These are phyloP conservation scores for Poecilobothrus nobilitatus DNA, from an alignment of 2,888 invertebrate genomes.

Conservation along the genomic window DNA sequence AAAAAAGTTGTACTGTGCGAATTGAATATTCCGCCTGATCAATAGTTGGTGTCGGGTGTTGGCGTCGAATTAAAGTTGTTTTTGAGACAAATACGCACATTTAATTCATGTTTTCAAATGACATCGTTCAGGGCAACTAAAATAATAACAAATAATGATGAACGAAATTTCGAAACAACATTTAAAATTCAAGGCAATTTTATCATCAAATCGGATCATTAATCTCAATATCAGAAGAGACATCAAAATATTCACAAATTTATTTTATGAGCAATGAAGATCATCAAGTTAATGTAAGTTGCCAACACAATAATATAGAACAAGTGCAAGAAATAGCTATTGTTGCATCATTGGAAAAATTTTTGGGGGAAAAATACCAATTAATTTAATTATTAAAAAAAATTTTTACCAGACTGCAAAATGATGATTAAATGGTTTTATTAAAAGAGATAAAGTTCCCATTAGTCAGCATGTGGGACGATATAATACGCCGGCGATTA, in stretches of 20 bases:
- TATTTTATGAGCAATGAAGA: conserved; percentile 21
- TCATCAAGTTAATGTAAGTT: conserved; percentile 19
- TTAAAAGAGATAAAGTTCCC: neutral
- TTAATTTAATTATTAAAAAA: conserved; percentile 21
- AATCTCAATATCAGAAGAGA: conserved; percentile 13
- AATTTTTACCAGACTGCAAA: conserved; percentile 20
- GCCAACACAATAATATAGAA: conserved; percentile 16
- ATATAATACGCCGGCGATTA: no score
- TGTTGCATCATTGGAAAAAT: conserved; percentile 18
- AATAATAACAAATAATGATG: conserved; percentile 21
- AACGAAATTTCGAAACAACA: conserved; percentile 22
- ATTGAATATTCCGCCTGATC: conserved; percentile 34
- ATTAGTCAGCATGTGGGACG: no score
- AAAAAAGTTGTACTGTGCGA: conserved; percentile 38
- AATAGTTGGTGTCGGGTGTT: conserved; percentile 25
- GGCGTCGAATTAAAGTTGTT: conserved; percentile 24
- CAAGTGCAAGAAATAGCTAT: conserved; percentile 13
- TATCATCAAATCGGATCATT: conserved; percentile 19
- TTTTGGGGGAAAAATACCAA: conserved; percentile 21
- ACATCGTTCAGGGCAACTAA: conserved; percentile 25
- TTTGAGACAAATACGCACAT: conserved; percentile 23
- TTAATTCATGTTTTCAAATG: no score
- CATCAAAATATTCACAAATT: conserved; percentile 18
- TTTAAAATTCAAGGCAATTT: conserved; percentile 20
- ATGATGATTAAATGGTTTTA: neutral